A percentile compares a stretch with the other conserved stretches of the same genome.
Conservation (phyloP, 2,797 vertebrate genomes). For the Sebastes nivosus region DNA sequence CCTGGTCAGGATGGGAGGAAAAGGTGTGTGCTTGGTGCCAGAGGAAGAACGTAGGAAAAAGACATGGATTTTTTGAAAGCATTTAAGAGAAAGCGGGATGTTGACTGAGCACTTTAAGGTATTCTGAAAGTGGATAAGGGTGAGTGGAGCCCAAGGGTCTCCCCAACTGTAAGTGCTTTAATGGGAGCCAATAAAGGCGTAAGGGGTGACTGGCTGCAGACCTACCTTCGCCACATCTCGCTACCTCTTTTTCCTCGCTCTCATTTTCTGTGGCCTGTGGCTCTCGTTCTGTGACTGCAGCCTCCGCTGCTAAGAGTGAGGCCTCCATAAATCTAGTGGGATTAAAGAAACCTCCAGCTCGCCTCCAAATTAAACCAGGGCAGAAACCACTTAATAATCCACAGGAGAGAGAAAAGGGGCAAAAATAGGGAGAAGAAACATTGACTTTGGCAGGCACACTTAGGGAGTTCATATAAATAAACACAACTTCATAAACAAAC, state of each 20-base stretch:
- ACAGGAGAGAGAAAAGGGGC: conserved; percentile 16
- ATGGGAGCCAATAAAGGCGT: conserved; percentile 60
- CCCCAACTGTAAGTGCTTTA: conserved; percentile 65
- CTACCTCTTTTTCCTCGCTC: conserved; percentile 5
- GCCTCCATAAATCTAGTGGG: conserved; percentile 61
- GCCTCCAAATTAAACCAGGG: conserved; percentile 59
- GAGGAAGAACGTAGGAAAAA: conserved; percentile 7
- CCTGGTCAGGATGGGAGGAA: conserved; percentile 23
- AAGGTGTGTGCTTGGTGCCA: background rate
- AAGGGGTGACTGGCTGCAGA: conserved; percentile 48
- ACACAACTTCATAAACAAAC: conserved; percentile 33
- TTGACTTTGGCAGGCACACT: conserved; percentile 41
- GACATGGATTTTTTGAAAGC: conserved; percentile 13
- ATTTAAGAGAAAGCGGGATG: conserved; percentile 29
- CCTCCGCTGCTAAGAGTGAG: background rate
- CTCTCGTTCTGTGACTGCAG: conserved; percentile 25
- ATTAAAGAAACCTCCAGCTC: conserved; percentile 59
- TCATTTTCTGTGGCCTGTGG: conserved; percentile 39
- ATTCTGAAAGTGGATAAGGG: conserved; percentile 60
- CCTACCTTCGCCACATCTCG: conserved; percentile 13
- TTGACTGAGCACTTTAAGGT: conserved; percentile 57
- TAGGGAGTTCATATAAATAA: conserved; percentile 25
- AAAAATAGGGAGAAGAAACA: background rate
- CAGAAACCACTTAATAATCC: conserved; percentile 67
- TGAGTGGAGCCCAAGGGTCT: conserved; percentile 45